Evolutionary conservation across 2,888 invertebrate species (phyloP).

Genomic region (Xanthia icteritia): DNA sequence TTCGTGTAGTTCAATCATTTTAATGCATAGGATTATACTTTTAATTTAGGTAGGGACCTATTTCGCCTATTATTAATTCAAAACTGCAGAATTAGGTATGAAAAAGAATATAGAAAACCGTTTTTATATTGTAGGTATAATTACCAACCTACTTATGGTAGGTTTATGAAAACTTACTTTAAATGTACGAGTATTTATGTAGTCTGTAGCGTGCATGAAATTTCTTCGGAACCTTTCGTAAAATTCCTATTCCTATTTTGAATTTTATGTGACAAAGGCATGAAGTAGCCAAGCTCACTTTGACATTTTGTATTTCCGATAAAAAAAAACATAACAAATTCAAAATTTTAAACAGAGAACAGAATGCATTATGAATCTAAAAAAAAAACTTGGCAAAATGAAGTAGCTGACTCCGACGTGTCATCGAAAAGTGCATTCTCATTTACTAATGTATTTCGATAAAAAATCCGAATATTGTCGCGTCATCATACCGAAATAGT

Average conservation of each 20-base stretch:
- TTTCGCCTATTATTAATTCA: background rate
- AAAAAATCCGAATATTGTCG: constrained; percentile 66
- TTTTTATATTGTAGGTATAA: too few species aligned
- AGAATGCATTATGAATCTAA: constrained; percentile 12
- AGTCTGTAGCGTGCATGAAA: too few species aligned
- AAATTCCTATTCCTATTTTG: too few species aligned
- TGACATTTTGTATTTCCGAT: too few species aligned
- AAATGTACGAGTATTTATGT: too few species aligned
- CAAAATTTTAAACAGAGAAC: constrained; percentile 7
- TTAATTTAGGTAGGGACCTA: background rate
- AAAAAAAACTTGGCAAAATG: constrained; percentile 53
- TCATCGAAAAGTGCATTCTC: constrained; percentile 66
- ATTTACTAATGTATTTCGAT: constrained; percentile 69
- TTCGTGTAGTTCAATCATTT: background rate
- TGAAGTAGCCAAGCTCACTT: background rate
- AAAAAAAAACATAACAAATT: background rate
- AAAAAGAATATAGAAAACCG: too few species aligned
- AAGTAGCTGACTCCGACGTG: constrained; percentile 65
- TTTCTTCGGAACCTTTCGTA: too few species aligned
- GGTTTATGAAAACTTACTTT: too few species aligned
- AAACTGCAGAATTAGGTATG: background rate
- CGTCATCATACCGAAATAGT: constrained; percentile 64
- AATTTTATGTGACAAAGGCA: background rate
- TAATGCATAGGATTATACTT: background rate
- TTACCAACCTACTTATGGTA: too few species aligned